Base-by-base conservation (phyloP, 1,140 invertebrate genomes). In the Drosophila repletoides region DNA sequence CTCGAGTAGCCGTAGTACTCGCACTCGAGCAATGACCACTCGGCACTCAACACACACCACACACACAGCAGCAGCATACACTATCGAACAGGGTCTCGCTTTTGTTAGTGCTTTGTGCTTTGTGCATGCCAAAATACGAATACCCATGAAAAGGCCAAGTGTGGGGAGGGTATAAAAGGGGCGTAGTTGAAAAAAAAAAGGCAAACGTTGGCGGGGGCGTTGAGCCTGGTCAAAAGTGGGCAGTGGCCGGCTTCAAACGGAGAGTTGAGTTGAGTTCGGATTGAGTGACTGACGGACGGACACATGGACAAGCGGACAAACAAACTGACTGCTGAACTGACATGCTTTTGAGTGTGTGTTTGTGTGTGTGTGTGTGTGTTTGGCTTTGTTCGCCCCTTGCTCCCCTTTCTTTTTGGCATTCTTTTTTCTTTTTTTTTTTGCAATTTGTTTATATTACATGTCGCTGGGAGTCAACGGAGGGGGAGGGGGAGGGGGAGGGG, bases 391-490 rank as follows among this genome's bases (percentile, higher is more conserved):
- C 55, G 14, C 36, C 49, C 53, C 38, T 31, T 31, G 5, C 40
- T 34, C 28, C 52, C 31, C 19, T 21, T 10, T 49, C 58, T 34
- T 56, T 61, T 71, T 60, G 26, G 14, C 2, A n/a, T 24, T 7
- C 5, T 40, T 6, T 51, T 51, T 59, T 73, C 76, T 76, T 76
- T 40, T 6, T 51, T 51, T 59, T 73, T 83, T 76, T 76, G 79
- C 73, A 77, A 84, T 77, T 77, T 83, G 77, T 83, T 83, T 84
- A 70, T 81, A 81, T 77, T 83, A 84, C 69, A 71, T 83, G 79
- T 84, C 77, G 69, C 48, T n/a, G 3, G 5, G 7, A 12, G n/a
- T 3, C 17, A 33, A 31, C 6, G 45, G 10, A 3, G 24, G 7
- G 22, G 1, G 28, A 2, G n/a, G 17, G 6, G 3, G 31, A 0